A percentile compares a stretch with the other conserved stretches of the same genome.
Conservation (phyloP, 1,140 invertebrate species). For the Globodera rostochiensis region DNA sequence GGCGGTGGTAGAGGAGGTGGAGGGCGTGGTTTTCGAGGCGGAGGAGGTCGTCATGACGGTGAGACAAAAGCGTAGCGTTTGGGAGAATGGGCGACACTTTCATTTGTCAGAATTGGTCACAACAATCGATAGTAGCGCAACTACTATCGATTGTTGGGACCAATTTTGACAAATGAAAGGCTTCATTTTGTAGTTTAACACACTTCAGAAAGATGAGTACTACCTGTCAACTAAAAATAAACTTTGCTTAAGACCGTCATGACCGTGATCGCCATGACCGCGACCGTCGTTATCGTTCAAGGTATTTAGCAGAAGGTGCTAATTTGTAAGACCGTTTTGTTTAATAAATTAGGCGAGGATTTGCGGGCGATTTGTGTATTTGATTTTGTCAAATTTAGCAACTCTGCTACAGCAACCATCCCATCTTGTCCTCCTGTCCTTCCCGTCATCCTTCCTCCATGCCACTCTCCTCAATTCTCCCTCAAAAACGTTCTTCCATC, state of each 20-base stretch:
- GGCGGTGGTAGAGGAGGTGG: constrained; percentile 51
- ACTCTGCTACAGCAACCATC: neutral
- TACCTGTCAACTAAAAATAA: no score
- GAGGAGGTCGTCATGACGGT: constrained; percentile 27
- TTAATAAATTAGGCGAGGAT: neutral
- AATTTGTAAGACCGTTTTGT: no score
- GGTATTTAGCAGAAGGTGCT: neutral
- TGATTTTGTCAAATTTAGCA: constrained; percentile 8
- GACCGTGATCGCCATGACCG: constrained; percentile 5
- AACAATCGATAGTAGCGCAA: no score
- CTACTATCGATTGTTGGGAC: no score
- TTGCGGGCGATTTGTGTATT: neutral
- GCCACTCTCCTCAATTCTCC: neutral
- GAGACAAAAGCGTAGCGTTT: neutral
- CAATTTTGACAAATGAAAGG: no score
- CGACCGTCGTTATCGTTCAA: constrained; percentile 12
- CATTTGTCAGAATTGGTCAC: no score
- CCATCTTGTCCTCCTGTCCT: neutral
- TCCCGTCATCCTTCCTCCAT: neutral
- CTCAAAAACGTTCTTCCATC: neutral
- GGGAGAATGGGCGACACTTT: no score
- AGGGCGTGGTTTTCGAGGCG: constrained; percentile 40
- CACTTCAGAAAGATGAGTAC: no score
- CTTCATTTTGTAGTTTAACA: no score
- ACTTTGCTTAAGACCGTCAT: neutral